Percentiles rank a stretch among this genome's conserved stretches.
Evolutionary conservation across 1,140 invertebrate species (phyloP).

Genomic region (Drosophila persimilis): DNA sequence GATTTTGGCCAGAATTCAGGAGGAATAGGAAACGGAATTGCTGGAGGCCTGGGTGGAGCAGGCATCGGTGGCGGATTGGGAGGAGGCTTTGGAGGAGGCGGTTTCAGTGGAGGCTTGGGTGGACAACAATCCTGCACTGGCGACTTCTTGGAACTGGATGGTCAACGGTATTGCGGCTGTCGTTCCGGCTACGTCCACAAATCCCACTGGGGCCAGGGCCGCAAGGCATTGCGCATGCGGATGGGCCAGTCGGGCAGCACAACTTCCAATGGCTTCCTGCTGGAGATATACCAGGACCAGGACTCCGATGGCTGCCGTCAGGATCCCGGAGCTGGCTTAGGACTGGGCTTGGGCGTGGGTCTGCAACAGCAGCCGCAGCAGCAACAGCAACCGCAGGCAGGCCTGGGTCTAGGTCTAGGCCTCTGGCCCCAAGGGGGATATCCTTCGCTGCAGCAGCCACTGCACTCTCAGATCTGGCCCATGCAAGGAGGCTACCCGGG

Average conservation of each 20-base stretch:
- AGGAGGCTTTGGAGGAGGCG: not conserved
- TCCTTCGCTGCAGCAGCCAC: conserved; percentile 9
- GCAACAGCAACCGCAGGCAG: conserved; percentile 14
- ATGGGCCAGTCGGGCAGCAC: conserved; percentile 57
- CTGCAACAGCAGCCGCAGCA: conserved; percentile 16
- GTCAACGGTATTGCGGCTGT: conserved; percentile 85
- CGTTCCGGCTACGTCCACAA: conserved; percentile 83
- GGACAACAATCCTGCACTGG: conserved; percentile 71
- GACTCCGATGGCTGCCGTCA: conserved; percentile 77
- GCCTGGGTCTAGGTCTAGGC: conserved; percentile 23
- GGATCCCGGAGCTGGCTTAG: conserved; percentile 11
- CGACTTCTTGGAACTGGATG: conserved; percentile 85
- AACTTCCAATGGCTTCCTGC: conserved; percentile 84
- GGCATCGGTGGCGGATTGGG: not conserved
- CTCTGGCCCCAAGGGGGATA: conserved; percentile 9
- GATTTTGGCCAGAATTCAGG: conserved; percentile 82
- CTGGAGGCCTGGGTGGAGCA: conserved; percentile 1
- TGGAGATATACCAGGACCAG: conserved; percentile 85
- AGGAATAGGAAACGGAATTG: not conserved
- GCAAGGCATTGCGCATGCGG: conserved; percentile 81
- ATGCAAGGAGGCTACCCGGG: conserved; percentile 22
- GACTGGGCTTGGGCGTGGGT: conserved; percentile 18
- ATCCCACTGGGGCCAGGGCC: conserved; percentile 63
- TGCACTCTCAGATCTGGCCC: conserved; percentile 33
- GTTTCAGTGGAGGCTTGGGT: not conserved